Evolutionary conservation across 2,888 invertebrate genomes (phyloP), one percentile per base, ranked within the genome.

Genomic region (Philereme vetulata): DNA sequence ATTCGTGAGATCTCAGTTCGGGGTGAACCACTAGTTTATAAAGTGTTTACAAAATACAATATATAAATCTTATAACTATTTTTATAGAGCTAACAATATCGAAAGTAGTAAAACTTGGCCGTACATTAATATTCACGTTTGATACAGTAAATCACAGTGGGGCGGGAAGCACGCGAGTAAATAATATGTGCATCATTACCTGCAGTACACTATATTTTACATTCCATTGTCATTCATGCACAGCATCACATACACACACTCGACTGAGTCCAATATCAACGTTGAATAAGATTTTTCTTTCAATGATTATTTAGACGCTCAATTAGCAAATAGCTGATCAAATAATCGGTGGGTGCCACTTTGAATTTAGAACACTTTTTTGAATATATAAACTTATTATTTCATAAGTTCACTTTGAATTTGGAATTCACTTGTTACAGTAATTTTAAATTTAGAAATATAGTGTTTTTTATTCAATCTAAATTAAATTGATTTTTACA

Each of bases 121-220:
- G 35, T 43, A 36, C 33, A 44, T 48, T 51, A 60, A 5, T 42
- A 60, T 55, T 40, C 55, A 46, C 46, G 8, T 40, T 36, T 33
- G 38, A 50, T 46, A 51, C 45, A 56, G 58, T 59, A 63, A 62
- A 51, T 51, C 51, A 54, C 33, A 49, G 51, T 68, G 66, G 21
- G 55, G 57, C 65, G 60, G 57, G 46, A 53, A 57, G 56, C 53
- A 67, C 62, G 70, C 70, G 67, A 70, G 67, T 66, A 64, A 62
- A 62, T 57, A 63, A 64, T 64, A 60, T 51, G 51, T 64, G 56
- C 65, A 66, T 68, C 42, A 56, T 69, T 70, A 71, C 71, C 70
- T 69, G 60, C 56, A 56, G 47, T 52, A 50, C 62, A 62, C 66
- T 70, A 62, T 69, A 44, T 62, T 64, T 66, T 64, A 65, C 64